Base-by-base conservation (phyloP, 2,888 invertebrate genomes). In the Steinernema scapterisci region DNA sequence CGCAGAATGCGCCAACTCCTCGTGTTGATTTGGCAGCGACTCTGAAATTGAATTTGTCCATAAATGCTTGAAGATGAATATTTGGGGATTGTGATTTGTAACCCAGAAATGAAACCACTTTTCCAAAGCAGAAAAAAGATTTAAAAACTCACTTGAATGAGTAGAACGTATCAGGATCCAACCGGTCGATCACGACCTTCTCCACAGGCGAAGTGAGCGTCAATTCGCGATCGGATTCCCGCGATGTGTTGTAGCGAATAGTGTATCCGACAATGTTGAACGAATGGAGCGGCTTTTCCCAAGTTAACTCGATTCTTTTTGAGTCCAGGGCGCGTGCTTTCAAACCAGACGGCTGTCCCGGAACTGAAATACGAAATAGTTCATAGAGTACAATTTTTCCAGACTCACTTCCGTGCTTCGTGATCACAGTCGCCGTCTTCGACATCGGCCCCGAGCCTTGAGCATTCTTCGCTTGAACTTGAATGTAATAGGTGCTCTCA, bases 381-480 rank as follows among this genome's bases (percentile, higher is more conserved):
- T 38, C 38, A 6, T 3, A 38, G 9, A 11, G 21, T 23, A 1
- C 52, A 31, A 9, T 44, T 27, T 13, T 11, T 43, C n/a, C n/a
- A n/a, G 23, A 80, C 88, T 81, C 83, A 89, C 89, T 89, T 87
- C 91, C 97, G 92, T 95, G 95, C 88, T 95, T 95, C 38, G 96
- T 97, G 90, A 95, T 95, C 85, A 97, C 95, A 89, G 95, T 95
- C n/a, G 96, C 94, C n/a, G 95, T 94, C 2, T 93, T 92, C 81
- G 96, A 96, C 82, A 95, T 91, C 0, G 97, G 97, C 70, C 97
- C 96, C 52, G 94, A 94, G 0, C 97, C 97, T 78, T 95, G 93
- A 89, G 92, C 93, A 91, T 96, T 97, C 73, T 94, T 94, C 27
- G 95, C 96, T 83, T 95, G 93, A 81, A 97, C 95, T 88, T 93